Evolutionary conservation across 2,113 vertebrate species (phyloP).

Genomic region (Nymphicus hollandicus): DNA sequence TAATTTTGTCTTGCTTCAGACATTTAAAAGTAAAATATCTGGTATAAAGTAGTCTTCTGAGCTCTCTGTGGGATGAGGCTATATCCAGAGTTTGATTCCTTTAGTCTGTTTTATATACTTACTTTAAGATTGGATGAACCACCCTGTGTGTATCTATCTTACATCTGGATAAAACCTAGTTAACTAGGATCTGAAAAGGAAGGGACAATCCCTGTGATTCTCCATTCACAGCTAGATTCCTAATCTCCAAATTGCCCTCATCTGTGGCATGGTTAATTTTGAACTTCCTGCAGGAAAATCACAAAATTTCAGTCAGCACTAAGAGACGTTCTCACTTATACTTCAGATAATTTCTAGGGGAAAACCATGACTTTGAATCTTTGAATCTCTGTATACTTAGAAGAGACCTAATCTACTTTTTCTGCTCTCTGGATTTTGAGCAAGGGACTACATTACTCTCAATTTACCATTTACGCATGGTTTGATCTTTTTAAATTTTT

Average conservation of each 20-base stretch:
- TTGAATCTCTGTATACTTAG: neutral
- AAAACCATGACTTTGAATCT: neutral
- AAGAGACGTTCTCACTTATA: neutral
- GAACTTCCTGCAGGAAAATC: neutral
- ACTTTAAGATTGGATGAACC: neutral
- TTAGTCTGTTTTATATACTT: neutral
- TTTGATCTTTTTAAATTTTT: accelerated
- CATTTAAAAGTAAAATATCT: neutral
- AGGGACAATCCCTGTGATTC: neutral
- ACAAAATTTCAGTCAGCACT: neutral
- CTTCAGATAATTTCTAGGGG: neutral
- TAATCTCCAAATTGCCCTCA: neutral
- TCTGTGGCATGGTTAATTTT: neutral
- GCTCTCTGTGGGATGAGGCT: neutral
- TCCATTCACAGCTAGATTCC: neutral
- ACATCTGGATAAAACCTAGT: neutral
- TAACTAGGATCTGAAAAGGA: neutral
- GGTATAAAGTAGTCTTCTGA: neutral
- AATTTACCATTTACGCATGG: neutral
- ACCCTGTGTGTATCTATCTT: neutral
- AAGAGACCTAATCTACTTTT: neutral
- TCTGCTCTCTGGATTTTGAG: neutral
- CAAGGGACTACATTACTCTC: neutral
- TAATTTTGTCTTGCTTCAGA: neutral
- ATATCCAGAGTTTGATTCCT: neutral